phyloP scores from a whole-genome alignment of 2,797 vertebrate genomes.

The Sebastes ruberrimus region DNA sequence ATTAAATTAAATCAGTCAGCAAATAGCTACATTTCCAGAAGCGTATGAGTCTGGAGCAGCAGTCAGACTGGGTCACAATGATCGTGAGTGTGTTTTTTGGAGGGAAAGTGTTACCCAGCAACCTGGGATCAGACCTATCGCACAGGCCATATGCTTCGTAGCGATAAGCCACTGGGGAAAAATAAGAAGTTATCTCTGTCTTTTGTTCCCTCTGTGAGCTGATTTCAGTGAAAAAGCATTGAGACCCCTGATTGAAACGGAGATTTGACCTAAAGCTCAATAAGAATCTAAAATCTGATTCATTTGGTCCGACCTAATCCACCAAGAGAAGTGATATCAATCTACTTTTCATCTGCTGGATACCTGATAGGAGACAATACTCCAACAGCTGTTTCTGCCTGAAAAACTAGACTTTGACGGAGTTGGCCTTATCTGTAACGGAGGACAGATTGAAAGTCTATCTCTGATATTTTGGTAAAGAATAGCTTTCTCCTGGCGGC shows the following conservation, averaged over 20 bases:
- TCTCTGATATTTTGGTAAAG: constrained; percentile 21
- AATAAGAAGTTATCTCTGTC: constrained; percentile 7
- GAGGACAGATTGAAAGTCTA: constrained; percentile 41
- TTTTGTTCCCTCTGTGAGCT: constrained; percentile 45
- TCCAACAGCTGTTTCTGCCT: constrained; percentile 60
- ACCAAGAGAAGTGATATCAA: constrained; percentile 39
- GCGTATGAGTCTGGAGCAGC: background rate
- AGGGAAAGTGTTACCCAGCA: constrained; percentile 13
- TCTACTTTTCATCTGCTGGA: constrained; percentile 61
- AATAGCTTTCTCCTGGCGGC: background rate
- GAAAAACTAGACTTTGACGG: constrained; percentile 22
- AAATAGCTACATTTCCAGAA: background rate
- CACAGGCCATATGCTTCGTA: constrained; percentile 43
- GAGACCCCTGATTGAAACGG: constrained; percentile 12
- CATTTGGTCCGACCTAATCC: constrained; percentile 51
- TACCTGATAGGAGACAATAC: constrained; percentile 53
- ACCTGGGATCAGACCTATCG: constrained; percentile 42
- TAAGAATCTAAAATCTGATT: constrained; percentile 42
- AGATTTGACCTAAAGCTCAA: constrained; percentile 14
- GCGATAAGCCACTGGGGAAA: constrained; percentile 40
- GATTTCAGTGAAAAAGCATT: constrained; percentile 34
- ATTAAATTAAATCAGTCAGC: background rate
- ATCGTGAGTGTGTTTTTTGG: constrained; percentile 1
- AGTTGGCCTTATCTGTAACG: constrained; percentile 39
- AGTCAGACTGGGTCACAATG: background rate